A percentile compares a stretch with the other conserved stretches of the same genome.
These are phyloP conservation scores for Ophonus ardosiacus DNA, from an alignment of 2,888 invertebrate species.

Conservation along the genomic window DNA sequence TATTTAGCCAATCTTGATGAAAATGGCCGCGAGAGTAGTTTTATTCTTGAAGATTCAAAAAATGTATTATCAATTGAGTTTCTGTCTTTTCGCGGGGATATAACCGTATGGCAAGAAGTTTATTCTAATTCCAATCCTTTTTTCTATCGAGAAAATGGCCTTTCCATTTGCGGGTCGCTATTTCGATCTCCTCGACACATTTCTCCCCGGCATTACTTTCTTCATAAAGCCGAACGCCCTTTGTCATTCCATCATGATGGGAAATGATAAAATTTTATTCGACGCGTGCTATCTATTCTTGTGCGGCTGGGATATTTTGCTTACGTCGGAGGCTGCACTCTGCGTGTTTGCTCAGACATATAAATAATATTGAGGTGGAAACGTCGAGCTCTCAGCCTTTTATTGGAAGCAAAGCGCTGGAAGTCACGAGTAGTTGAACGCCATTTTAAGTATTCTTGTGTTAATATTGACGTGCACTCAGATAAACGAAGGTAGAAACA, in stretches of 20 bases:
- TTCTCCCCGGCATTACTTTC: background rate
- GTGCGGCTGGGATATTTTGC: slow-evolving; percentile 1
- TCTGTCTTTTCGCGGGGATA: background rate
- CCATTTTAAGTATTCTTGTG: slow-evolving; percentile 72
- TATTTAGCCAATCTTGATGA: too few species aligned
- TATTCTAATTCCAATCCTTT: background rate
- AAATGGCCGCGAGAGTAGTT: too few species aligned
- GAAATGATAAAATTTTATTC: slow-evolving; percentile 50
- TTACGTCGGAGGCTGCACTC: background rate
- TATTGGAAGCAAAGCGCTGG: slow-evolving; percentile 42
- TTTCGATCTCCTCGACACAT: slow-evolving; percentile 3
- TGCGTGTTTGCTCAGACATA: slow-evolving; percentile 7
- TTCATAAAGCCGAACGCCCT: slow-evolving; percentile 42
- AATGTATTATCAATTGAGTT: background rate
- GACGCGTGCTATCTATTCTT: slow-evolving; percentile 18
- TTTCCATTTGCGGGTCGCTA: background rate
- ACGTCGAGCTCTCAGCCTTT: slow-evolving; percentile 31
- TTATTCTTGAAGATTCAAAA: too few species aligned
- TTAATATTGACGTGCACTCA: slow-evolving; percentile 72
- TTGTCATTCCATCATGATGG: slow-evolving; percentile 47
- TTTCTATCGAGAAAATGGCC: background rate
- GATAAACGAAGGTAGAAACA: slow-evolving; percentile 5
- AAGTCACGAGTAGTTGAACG: slow-evolving; percentile 69
- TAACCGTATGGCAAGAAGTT: background rate
- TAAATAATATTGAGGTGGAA: slow-evolving; percentile 9